phyloP scores from a whole-genome alignment of 1,140 invertebrate species.

The Diorhabda sublineata region DNA sequence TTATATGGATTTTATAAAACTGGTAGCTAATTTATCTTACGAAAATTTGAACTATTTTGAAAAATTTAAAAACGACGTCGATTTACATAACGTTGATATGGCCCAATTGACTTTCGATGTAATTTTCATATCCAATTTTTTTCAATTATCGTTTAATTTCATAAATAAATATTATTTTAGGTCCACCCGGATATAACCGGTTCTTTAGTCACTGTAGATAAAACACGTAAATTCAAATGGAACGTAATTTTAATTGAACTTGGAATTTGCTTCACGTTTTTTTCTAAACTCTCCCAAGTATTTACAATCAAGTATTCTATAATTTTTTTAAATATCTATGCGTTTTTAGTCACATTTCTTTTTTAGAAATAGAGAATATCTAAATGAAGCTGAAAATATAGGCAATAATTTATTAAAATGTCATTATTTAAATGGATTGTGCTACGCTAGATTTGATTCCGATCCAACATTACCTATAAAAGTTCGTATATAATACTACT shows the following conservation, averaged over 20 bases:
- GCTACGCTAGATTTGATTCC: conserved; percentile 50
- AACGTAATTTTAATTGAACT: conserved; percentile 53
- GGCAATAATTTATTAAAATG: conserved; percentile 43
- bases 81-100: conserved; percentile 49
- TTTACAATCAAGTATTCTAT: conserved; percentile 34
- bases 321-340: neutral
- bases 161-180: conserved; percentile 18
- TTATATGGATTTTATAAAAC: conserved; percentile 49
- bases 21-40: conserved; percentile 51
- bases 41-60: conserved; percentile 47
- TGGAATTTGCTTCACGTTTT: conserved; percentile 53
- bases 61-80: conserved; percentile 47
- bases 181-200: conserved; percentile 41
- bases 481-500: conserved; percentile 34
- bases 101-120: conserved; percentile 48
- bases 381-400: conserved; percentile 1
- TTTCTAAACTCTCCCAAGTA: conserved; percentile 45
- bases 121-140: conserved; percentile 23
- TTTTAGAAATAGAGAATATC: conserved; percentile 3
- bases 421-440: conserved; percentile 53
- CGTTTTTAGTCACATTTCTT: neutral
- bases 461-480: conserved; percentile 40
- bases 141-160: too few species aligned
- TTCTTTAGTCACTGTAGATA: conserved; percentile 39
- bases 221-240: conserved; percentile 44